phyloP scores from a whole-genome alignment of 2,113 vertebrate species.

The Callipepla squamata region DNA sequence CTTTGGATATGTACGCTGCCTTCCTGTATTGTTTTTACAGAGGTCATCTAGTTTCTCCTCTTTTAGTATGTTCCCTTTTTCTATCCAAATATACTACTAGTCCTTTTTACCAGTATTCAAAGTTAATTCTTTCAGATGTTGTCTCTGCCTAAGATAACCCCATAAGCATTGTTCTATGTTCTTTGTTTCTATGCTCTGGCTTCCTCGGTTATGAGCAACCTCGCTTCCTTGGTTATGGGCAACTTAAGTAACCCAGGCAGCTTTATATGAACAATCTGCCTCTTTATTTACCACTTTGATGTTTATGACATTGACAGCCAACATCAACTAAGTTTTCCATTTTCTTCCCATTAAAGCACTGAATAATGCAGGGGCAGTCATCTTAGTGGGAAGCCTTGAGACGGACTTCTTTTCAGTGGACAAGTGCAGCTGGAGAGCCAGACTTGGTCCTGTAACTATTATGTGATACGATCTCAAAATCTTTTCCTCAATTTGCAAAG shows the following conservation, averaged over 20 bases:
- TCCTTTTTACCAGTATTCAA: not conserved
- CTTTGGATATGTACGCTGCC: not conserved
- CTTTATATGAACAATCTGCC: not conserved
- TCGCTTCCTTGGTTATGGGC: not conserved
- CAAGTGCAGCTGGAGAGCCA: not conserved
- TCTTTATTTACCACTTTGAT: not conserved
- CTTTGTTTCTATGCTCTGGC: not conserved
- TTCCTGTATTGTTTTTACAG: not conserved
- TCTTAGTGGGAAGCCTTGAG: not conserved
- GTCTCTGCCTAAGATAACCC: not conserved
- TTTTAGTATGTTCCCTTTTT: not conserved
- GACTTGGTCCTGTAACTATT: rapidly evolving
- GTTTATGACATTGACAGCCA: not conserved
- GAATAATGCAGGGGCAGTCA: not conserved
- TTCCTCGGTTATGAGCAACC: not conserved
- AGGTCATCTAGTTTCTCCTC: not conserved
- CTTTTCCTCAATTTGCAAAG: not conserved
- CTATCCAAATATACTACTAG: not conserved
- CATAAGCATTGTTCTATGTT: not conserved
- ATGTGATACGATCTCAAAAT: not conserved
- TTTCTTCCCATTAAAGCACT: not conserved
- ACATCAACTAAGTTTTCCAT: not conserved
- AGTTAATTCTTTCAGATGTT: not conserved
- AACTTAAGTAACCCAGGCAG: not conserved
- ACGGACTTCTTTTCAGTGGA: not conserved